Base-by-base conservation (phyloP, 2,888 invertebrate species). In the Abrostola triplasia region DNA sequence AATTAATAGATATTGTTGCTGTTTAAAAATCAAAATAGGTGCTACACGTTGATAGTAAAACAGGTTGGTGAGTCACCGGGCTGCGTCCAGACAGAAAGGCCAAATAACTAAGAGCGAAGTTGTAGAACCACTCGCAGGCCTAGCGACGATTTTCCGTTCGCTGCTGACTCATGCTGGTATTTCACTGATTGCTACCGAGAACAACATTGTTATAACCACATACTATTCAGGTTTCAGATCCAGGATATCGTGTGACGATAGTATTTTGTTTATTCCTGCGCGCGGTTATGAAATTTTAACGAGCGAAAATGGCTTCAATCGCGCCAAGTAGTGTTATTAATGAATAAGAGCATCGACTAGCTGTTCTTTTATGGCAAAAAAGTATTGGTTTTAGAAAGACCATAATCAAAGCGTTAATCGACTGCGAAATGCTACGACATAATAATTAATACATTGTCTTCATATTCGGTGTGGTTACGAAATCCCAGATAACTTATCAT, bases 81-180 rank as follows among this genome's bases (percentile, higher is more conserved):
- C 64, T 51, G 63, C 62, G 70, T 61, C 67, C 76, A 68, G 73
- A 70, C 72, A 71, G 81, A 73, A 72, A 77, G 75, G 74, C 79
- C 77, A 84, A 82, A 81, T 76, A 84, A 84, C 81, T 76, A 79
- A 80, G 70, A 81, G 66, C 49, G 80, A 82, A 84, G 71, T 83
- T 67, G 84, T 79, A 66, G 62, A 76, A 80, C 84, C 68, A 79
- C 79, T 79, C 65, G 63, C 66, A 73, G 64, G 67, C 70, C 72
- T 73, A 77, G 68, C 59, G 64, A 72, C 63, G 51, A 59, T 81
- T 76, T 78, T 77, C 79, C 77, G 66, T 64, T 77, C 66, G 70
- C 64, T 41, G 64, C 53, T 83, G 76, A 79, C 58, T 83, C 82
- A 81, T 56, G 36, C 51, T 78, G 73, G 80, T 79, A 81, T 81